Conservation (phyloP, 2,113 vertebrate species). For the Drymodes brunneopygia region DNA sequence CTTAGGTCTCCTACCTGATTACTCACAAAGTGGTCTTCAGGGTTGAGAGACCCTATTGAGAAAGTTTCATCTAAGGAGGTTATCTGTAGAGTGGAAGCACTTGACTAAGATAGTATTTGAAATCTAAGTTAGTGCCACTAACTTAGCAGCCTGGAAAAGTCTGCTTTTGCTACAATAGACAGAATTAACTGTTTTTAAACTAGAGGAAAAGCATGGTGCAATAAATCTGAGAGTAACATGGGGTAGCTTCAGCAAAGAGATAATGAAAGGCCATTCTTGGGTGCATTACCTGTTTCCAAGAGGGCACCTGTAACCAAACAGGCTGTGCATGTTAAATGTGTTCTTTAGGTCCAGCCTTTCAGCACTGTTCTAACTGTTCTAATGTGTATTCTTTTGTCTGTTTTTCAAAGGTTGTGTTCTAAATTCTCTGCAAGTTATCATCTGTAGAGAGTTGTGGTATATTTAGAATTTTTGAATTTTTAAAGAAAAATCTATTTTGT, state of each 20-base stretch:
- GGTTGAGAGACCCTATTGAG: neutral
- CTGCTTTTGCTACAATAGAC: neutral
- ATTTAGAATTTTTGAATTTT: neutral
- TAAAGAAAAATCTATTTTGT: neutral
- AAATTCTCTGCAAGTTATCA: neutral
- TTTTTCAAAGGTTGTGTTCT: neutral
- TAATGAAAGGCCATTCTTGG: neutral
- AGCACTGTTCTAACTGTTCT: neutral
- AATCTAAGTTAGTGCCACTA: no score
- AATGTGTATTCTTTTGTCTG: neutral
- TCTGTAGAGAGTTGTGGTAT: neutral
- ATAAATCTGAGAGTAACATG: neutral
- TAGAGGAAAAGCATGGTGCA: neutral
- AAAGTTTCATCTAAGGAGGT: neutral
- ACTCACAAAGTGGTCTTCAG: neutral
- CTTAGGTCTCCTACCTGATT: neutral
- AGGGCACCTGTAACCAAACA: neutral
- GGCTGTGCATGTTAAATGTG: neutral
- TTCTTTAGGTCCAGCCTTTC: neutral
- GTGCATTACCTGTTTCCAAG: neutral
- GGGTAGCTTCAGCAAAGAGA: neutral
- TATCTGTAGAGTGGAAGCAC: neutral
- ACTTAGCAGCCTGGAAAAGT: neutral
- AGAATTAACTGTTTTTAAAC: neutral
- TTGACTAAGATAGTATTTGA: neutral